Percentiles rank a stretch among this genome's conserved stretches.
These are phyloP conservation scores for Chironomus striatipennis DNA, from an alignment of 1,140 invertebrate species.

Conservation along the genomic window DNA sequence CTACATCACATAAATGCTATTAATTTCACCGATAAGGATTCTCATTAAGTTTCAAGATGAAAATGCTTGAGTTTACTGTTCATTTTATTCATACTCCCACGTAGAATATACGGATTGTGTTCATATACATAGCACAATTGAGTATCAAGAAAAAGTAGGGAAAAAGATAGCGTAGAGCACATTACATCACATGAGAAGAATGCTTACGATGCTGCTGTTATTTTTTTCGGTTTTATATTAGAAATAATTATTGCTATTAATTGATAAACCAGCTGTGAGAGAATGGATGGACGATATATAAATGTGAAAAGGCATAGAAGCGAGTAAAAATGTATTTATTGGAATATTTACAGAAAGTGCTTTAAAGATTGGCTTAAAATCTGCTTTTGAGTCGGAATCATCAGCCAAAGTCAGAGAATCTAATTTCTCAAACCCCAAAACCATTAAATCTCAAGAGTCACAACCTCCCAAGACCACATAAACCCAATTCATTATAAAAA, in stretches of 20 bases:
- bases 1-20: slow-evolving; percentile 9
- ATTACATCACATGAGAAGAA: neutral
- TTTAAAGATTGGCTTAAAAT: too few relatives aligned
- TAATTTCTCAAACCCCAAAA: too few relatives aligned
- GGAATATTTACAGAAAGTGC: too few relatives aligned
- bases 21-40: slow-evolving; percentile 16
- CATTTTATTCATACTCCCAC: neutral
- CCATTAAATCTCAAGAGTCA: too few relatives aligned
- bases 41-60: neutral
- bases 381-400: too few relatives aligned
- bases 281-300: neutral
- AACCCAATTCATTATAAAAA: too few relatives aligned
- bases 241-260: slow-evolving; percentile 22
- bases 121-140: too few relatives aligned
- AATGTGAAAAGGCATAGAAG: neutral
- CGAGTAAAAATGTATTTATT: too few relatives aligned
- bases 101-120: neutral
- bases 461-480: too few relatives aligned
- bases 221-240: neutral
- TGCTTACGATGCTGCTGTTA: neutral
- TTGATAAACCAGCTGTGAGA: slow-evolving; percentile 22
- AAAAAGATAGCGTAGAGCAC: neutral
- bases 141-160: neutral
- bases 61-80: neutral
- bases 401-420: too few relatives aligned